These are phyloP conservation scores for Coboldia fuscipes DNA, from an alignment of 1,140 invertebrate species.

Conservation along the genomic window DNA sequence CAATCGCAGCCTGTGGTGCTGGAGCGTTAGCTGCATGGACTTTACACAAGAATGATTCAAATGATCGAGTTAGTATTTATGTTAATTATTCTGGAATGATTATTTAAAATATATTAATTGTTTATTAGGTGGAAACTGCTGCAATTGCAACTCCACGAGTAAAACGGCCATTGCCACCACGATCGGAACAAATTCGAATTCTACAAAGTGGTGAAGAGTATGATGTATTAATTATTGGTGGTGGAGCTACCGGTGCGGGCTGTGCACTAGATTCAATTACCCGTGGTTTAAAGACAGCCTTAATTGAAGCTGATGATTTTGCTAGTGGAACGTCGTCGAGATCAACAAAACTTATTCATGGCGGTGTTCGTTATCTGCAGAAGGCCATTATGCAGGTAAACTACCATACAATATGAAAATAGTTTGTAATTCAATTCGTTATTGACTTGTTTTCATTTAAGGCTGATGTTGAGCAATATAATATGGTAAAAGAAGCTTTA, in stretches of 20 bases:
- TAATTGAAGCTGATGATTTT: conserved; percentile 96
- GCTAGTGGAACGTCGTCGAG: conserved; percentile 89
- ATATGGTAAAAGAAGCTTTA: conserved; percentile 95
- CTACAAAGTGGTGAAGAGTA: conserved; percentile 55
- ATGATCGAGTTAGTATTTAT: conserved; percentile 5
- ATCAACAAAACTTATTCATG: conserved; percentile 96
- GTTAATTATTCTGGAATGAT: neutral
- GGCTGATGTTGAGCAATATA: conserved; percentile 83
- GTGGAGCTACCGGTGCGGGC: conserved; percentile 83
- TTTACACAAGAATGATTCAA: conserved; percentile 13
- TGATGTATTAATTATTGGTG: conserved; percentile 91
- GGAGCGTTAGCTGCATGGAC: conserved; percentile 14
- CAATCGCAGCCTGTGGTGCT: conserved; percentile 15
- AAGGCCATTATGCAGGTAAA: conserved; percentile 72
- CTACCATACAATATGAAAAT: neutral
- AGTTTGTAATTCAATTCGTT: neutral
- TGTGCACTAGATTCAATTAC: conserved; percentile 82
- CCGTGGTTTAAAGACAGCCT: conserved; percentile 83
- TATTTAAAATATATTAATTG: neutral
- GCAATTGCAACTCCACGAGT: conserved; percentile 28
- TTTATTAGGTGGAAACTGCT: conserved; percentile 17
- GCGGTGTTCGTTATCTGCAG: conserved; percentile 94
- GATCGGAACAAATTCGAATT: conserved; percentile 60
- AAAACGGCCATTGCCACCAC: conserved; percentile 52
- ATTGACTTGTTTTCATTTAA: conserved; percentile 18